Percentiles rank a stretch among this genome's conserved stretches.
These are phyloP conservation scores for Gasteruption jaculator DNA, from an alignment of 2,888 invertebrate species.

Conservation along the genomic window DNA sequence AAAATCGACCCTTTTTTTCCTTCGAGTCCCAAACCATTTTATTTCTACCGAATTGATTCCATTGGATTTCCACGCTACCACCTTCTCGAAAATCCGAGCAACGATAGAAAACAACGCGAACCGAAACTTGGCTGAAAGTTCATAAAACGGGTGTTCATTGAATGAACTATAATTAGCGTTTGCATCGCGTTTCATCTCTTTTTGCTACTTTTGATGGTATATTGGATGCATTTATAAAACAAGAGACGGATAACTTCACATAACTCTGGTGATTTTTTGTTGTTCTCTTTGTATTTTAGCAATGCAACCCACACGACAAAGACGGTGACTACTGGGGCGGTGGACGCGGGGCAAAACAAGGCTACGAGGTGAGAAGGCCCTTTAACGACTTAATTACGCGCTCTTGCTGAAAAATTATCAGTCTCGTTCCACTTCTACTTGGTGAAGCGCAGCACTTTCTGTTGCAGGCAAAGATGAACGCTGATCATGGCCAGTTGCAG, in stretches of 20 bases:
- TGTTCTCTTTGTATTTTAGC: conserved; percentile 37
- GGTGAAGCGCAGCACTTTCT: conserved; percentile 49
- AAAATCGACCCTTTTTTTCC: too few relatives aligned
- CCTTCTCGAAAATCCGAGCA: too few relatives aligned
- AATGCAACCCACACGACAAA: conserved; percentile 50
- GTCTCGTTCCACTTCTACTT: conserved; percentile 39
- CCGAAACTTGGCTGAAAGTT: neutral
- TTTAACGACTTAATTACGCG: conserved; percentile 13
- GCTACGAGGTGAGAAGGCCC: conserved; percentile 46
- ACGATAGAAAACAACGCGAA: too few relatives aligned
- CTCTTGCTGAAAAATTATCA: neutral
- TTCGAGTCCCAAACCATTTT: too few relatives aligned
- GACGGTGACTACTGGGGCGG: conserved; percentile 50
- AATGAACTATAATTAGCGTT: conserved; percentile 1
- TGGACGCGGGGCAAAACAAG: conserved; percentile 47
- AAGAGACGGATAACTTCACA: too few relatives aligned
- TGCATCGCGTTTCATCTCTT: neutral
- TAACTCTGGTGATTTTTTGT: conserved; percentile 10
- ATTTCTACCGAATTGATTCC: too few relatives aligned
- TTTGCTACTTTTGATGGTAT: too few relatives aligned
- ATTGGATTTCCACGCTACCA: too few relatives aligned
- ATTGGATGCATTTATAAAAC: too few relatives aligned
- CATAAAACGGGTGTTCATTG: neutral
- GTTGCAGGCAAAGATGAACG: conserved; percentile 57
- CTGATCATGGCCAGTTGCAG: conserved; percentile 54